These are phyloP conservation scores for Dione juno DNA, from an alignment of 2,888 invertebrate species.

Conservation along the genomic window DNA sequence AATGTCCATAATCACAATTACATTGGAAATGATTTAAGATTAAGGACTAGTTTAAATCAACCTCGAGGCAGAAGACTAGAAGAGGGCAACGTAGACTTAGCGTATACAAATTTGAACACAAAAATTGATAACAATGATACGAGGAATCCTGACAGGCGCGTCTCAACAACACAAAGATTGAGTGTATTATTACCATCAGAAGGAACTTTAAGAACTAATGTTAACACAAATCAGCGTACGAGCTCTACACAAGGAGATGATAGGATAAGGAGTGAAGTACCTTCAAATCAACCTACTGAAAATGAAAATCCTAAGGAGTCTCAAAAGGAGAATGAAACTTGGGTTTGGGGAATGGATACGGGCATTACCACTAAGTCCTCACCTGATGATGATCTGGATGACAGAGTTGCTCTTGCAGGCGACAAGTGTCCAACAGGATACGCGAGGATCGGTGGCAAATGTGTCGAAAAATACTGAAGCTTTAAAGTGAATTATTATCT, in stretches of 20 bases:
- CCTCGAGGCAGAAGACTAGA: neutral
- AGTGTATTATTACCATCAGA: neutral
- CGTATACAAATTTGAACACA: neutral
- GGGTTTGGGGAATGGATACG: conserved; percentile 36
- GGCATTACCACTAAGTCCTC: neutral
- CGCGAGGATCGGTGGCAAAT: conserved; percentile 39
- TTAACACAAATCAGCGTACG: neutral
- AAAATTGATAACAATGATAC: neutral
- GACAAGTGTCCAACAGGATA: conserved; percentile 37
- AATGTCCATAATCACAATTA: neutral
- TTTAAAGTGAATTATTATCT: neutral
- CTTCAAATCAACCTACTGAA: neutral
- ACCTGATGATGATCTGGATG: conserved; percentile 31
- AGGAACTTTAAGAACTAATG: conserved; percentile 5
- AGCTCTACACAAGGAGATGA: neutral
- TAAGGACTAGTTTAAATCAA: neutral
- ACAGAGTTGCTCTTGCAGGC: conserved; percentile 41
- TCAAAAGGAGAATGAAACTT: conserved; percentile 1
- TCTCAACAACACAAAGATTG: neutral
- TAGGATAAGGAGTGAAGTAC: neutral
- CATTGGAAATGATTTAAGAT: conserved; percentile 7
- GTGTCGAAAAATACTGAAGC: conserved; percentile 33
- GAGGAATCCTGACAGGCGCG: neutral
- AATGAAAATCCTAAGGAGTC: neutral
- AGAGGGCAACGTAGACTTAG: neutral